Evolutionary conservation across 2,888 invertebrate genomes (phyloP), one percentile per base, ranked within the genome.

Genomic region (Coleophora flavipennella): DNA sequence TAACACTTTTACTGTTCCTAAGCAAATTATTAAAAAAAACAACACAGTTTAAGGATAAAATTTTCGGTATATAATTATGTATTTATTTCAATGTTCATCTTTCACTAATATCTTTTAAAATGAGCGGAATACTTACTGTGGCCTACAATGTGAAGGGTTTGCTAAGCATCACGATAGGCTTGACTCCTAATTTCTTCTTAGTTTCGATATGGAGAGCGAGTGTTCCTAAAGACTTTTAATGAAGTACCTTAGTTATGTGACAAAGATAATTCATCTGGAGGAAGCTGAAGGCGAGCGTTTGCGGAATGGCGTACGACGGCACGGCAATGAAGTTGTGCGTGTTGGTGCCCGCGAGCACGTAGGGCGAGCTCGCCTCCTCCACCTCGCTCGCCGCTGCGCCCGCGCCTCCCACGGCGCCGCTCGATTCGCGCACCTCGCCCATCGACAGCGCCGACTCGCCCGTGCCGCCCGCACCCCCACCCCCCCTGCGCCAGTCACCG

Each of bases 201-300:
- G n/a, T n/a, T n/a, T n/a, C n/a, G n/a, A n/a, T n/a, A n/a, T n/a
- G n/a, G n/a, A n/a, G n/a, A n/a, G n/a, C n/a, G n/a, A n/a, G n/a
- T n/a, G n/a, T n/a, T n/a, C n/a, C n/a, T n/a, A n/a, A n/a, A n/a
- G n/a, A n/a, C n/a, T n/a, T n/a, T n/a, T n/a, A n/a, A n/a, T n/a
- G n/a, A n/a, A n/a, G n/a, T n/a, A 79, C 85, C 66, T 77, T 76
- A n/a, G 68, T 67, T 27, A 79, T 63, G 1, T 81, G 60, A 10
- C 77, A 66, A 36, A 72, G 57, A 68, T 66, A 73, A 55, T 74
- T 62, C 75, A 84, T 81, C 41, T 87, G 87, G 47, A 86, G 59
- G 57, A 78, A 87, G 49, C 75, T 72, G 49, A 57, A 74, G 20
- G 81, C 63, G 33, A 74, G 58, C 6, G 74, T 65, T 62, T 87